Evolutionary conservation across 2,888 invertebrate genomes (phyloP), one percentile per base, ranked within the genome.

Genomic region (Phyllotreta striolata): DNA sequence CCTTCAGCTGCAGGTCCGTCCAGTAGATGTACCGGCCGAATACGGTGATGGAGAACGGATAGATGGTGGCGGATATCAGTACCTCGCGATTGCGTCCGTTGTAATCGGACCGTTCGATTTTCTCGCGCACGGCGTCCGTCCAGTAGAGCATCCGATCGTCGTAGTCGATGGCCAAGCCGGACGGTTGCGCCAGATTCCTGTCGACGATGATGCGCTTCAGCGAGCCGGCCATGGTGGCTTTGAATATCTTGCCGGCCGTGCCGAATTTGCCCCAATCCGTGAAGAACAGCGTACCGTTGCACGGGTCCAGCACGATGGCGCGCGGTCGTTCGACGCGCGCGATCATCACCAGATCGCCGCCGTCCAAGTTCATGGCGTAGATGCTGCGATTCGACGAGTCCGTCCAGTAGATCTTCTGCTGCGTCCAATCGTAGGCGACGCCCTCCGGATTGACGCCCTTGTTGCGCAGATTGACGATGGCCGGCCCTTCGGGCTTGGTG

Each of bases 371-470:
- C 93, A 98, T 95, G 0, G 96, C 93, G 76, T 96, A 96, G 61
- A 97, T 96, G 8, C 94, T 93, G 74, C 94, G 95, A 73, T 96
- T 96, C 0, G 93, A 91, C 35, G 95, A 95, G 76, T 98, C 98
- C 0, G 98, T 96, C 96, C 97, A 99, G 80, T 98, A 98, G 40
- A 99, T 89, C 80, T 97, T 98, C 78, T 93, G 93, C 72, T 95
- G 95, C 0, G 98, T 95, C 98, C 98, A 99, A 78, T 99, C 98
- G 78, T 96, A 96, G 0, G 96, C 94, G 67, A 96, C 92, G 3
- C 59, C 96, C 80, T 96, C 95, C 0, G 96, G 95, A 81, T 95
- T 95, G 59, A 95, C 93, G 14, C 92, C 91, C 76, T 89, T 89
- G 71, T 82, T 89, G 38, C 93, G 86, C 1, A 94, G 87, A 60